Base-by-base conservation (phyloP, 2,113 vertebrate genomes). In the Struthidea cinerea region DNA sequence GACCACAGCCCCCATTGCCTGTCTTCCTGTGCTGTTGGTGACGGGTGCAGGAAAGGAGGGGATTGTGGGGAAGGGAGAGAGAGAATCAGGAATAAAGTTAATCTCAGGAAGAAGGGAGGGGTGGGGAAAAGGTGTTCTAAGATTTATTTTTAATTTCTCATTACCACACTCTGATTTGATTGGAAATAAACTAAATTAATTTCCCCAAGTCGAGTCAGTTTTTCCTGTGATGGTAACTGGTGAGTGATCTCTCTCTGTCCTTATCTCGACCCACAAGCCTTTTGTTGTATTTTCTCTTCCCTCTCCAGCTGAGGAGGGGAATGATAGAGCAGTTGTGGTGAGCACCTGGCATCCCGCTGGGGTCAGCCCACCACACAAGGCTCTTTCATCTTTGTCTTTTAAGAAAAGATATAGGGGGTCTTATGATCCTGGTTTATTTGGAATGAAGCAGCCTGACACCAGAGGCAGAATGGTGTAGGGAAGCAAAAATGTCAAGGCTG, bases 221-320 rank as follows among this genome's bases (percentile, higher is more conserved):
- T 60, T 76, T 22, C 22, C 15, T 2, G 2, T n/a, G 10, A 32
- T 0, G 0, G 20, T 65, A 65, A 32, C 12, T 73, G 28, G 2
- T 46, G 33, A 59, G 19, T 65, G 57, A 71, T 52, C 11, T 70
- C 7, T 10, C 28, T 24, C 28, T 46, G 30, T 24, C 24, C 27
- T 49, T 59, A 24, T 35, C 41, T 30, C 1, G 0, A 22, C 7
- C 4, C 63, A 64, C 2, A 16, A 63, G 20, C 20, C 8, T 71
- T 75, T 42, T 19, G 32, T n/a, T 81, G 5, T 11, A 39, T 57
- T 57, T 75, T 87, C 49, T 75, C 27, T 56, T 35, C 16, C 12
- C 37, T 44, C 20, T 20, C 28, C 24, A 20, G 21, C 26, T 60
- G 67, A 74, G 39, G 12, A 80, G 9, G 8, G 12, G 8, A 60